Evolutionary conservation across 2,888 invertebrate genomes (phyloP).

Genomic region (Chymomyza caudatula): DNA sequence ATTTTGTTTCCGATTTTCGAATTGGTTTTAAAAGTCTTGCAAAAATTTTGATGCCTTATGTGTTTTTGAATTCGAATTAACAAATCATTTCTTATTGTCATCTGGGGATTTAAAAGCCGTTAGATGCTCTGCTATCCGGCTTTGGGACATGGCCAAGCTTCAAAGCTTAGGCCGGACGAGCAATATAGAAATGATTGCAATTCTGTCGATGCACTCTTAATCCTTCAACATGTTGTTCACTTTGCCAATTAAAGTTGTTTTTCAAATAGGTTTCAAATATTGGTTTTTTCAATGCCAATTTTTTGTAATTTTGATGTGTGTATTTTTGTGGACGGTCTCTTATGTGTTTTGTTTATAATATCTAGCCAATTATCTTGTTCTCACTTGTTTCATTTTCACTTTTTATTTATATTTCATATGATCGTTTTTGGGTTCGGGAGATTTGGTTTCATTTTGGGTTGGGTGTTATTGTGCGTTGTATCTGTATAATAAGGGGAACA

Average conservation of each 20-base stretch:
- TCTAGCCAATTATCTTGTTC: neutral
- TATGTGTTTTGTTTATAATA: too few species aligned
- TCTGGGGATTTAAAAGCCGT: too few species aligned
- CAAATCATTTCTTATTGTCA: neutral
- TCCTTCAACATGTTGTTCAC: too few species aligned
- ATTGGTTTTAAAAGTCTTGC: slow-evolving; percentile 42
- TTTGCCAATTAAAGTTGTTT: too few species aligned
- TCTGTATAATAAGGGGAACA: neutral
- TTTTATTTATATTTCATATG: slow-evolving; percentile 15
- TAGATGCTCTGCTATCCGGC: too few species aligned
- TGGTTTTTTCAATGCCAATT: neutral
- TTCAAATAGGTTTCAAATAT: too few species aligned
- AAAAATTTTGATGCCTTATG: slow-evolving; percentile 3
- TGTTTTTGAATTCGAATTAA: neutral
- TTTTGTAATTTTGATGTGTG: slow-evolving; percentile 13
- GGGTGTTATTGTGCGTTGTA: neutral
- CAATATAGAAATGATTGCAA: too few species aligned
- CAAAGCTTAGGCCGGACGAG: too few species aligned
- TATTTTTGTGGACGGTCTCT: slow-evolving; percentile 14
- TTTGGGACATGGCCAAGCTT: too few species aligned
- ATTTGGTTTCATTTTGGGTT: slow-evolving; percentile 16
- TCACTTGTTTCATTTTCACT: neutral
- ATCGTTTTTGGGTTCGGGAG: too few species aligned
- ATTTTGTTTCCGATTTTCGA: slow-evolving; percentile 69
- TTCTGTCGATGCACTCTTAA: too few species aligned